Evolutionary conservation across 92 coral and sea anemone genomes (phyloP), one percentile per base, ranked within the genome.

Genomic region (Bergia sp.): DNA sequence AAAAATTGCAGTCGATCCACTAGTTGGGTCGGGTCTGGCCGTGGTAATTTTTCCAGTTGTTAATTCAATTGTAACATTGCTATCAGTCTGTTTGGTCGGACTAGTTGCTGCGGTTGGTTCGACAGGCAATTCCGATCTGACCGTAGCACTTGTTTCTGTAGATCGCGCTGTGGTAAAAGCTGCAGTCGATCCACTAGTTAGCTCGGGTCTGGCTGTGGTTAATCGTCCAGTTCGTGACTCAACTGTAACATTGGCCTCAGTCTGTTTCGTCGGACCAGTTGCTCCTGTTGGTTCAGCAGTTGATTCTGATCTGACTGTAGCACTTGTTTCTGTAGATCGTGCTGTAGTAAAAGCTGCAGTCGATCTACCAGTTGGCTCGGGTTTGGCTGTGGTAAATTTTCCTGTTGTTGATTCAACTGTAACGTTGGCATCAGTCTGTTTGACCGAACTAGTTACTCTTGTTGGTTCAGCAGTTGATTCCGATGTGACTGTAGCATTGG

Each of bases 1-100:
- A 23, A 37, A 42, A 18, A 38, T 7, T 55, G 41, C 44, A 79
- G 64, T 55, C 9, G 66, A 49, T 8, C 7, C 37, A 79, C 12
- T 0, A 23, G 58, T 47, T 79, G 39, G 40, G 15, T 47, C n/a
- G 18, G 69, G 16, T 37, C 39, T 71, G 11, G 83, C 21, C 50
- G 66, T 45, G 36, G 65, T 36, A 79, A 49, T 21, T 13, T 79
- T 50, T 79, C 39, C 67, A 11, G 83, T 79, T 36, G 83, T 79
- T 75, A 50, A 75, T 5, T 21, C 21, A 13, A 16, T 18, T 7
- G 64, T 79, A 7, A 1, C 20, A 44, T 50, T 55, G 8, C 8
- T 11, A 47, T 47, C 53, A 47, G 67, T 50, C 42, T 36, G 39
- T 79, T 37, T 37, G 6, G 69, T 39, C 36, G 67, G 1, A 37